A percentile compares a stretch with the other conserved stretches of the same genome.
Conservation (phyloP, 2,888 invertebrate genomes). For the Anodontia alba region DNA sequence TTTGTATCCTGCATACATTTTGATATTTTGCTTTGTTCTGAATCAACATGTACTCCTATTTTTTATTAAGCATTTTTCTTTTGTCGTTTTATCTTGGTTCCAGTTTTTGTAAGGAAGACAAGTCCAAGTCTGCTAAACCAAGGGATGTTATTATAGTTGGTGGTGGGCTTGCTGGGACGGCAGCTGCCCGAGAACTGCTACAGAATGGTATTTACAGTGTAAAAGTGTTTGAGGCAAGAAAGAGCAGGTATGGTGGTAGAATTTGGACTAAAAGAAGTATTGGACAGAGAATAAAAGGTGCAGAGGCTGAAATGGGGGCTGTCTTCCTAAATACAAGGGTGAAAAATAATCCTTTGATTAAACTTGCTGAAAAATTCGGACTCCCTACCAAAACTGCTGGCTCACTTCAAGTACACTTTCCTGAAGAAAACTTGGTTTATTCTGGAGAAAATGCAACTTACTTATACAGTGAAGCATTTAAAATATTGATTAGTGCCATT, state of each 20-base stretch:
- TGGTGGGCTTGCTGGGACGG: constrained; percentile 77
- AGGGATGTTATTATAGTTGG: constrained; percentile 75
- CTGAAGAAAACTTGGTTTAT: constrained; percentile 47
- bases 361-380: constrained; percentile 67
- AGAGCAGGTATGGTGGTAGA: constrained; percentile 76
- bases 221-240: constrained; percentile 72
- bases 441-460: constrained; percentile 62
- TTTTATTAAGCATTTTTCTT: neutral
- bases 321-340: constrained; percentile 63
- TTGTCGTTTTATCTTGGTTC: neutral
- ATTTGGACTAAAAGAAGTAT: constrained; percentile 71
- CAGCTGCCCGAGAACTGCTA: constrained; percentile 73
- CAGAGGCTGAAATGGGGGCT: constrained; percentile 74
- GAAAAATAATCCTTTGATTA: constrained; percentile 66
- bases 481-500: constrained; percentile 61
- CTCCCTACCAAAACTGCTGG: constrained; percentile 62
- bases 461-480: constrained; percentile 54
- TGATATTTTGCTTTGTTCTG: neutral
- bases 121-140: neutral
- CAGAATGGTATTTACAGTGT: constrained; percentile 66
- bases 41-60: neutral
- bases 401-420: constrained; percentile 61
- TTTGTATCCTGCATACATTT: neutral
- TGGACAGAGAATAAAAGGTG: constrained; percentile 63
- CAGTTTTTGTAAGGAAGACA: neutral